Base-by-base conservation (phyloP, 2,888 invertebrate genomes). In the Nymphalis polychloros region DNA sequence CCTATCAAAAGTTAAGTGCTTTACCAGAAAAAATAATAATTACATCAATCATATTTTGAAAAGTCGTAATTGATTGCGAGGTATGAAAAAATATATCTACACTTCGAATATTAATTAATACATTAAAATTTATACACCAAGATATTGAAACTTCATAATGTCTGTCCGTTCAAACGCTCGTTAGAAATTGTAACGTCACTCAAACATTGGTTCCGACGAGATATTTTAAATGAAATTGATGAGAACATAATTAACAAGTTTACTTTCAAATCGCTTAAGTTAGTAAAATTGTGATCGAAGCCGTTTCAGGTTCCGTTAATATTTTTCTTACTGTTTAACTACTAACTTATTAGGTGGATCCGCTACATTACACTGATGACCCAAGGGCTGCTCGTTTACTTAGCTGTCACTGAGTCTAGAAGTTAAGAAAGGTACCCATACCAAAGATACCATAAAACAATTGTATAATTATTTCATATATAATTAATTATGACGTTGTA, bases 231-330 rank as follows among this genome's bases (percentile, higher is more conserved):
- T 81, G 78, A 81, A 84, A 87, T 87, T 81, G 84, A 89, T 84
- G 84, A 81, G 83, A 82, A 78, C 82, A 78, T 86, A 88, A 89
- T 89, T 89, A 89, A 88, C 86, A 84, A 86, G 87, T 84, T 84
- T 80, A 83, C 88, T 90, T 90, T 89, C 88, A 82, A 87, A 88
- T 84, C 80, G 74, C 84, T 85, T 85, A 84, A 87, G 85, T 86
- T 82, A 70, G 68, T 72, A 65, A 68, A 72, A 71, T 64, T 55
- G 19, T 69, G 64, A 67, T 53, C 7, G 49, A n/a, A 55, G 19
- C 27, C 31, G n/a, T 13, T 48, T 57, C n/a, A 19, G 57, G 41
- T 57, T 57, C 57, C 57, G 57, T 57, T 57, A 41, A 8, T 35
- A 8, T 35, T 35, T n/a, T 49, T 49, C 13, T 41, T 41, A 13